Base-by-base conservation (phyloP, 2,888 invertebrate genomes). In the Ariolimax columbianus region DNA sequence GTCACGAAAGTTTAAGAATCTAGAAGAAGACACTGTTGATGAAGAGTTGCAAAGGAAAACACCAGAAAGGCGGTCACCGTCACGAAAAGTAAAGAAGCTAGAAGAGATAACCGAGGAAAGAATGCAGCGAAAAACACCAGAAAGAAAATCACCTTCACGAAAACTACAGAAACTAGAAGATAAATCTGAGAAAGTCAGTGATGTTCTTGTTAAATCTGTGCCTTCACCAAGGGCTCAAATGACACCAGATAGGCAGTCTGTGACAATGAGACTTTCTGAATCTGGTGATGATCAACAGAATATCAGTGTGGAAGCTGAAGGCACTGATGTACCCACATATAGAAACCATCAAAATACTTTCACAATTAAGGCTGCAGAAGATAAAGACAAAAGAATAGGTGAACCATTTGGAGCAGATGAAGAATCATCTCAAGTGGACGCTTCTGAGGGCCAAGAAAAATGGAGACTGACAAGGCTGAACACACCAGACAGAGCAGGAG, bases 1-100 rank as follows among this genome's bases (percentile, higher is more conserved):
- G 23, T 51, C 70, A 33, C 7, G 59, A 55, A 59, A 36, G 2
- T 6, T 55, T 1, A 30, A 9, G 23, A 77, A 77, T 4, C 3
- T 66, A 33, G 43, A 59, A 30, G 78, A 78, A 66, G 6, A 30
- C 33, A 66, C 3, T 9, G 66, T 30, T 33, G 33, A 30, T 66
- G 43, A 73, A 73, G 73, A 73, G 11, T 0, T 47, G 14, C 26
- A 40, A 9, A 82, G 82, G 38, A 72, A 59, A 40, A 85, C 85
- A 38, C 85, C 81, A n/a, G 85, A 85, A 47, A 47, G 47, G 23
- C 75, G 85, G 38, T 85, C 81, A 40, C 66, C 80, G 3, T 72
- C 84, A 68, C 14, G 43, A 30, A 68, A 68, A 19, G 0, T 66
- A 17, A 26, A 23, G 68, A 79, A 43, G 68, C 7, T 19, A 47